Evolutionary conservation across 2,113 vertebrate species (phyloP).

Genomic region (Coracopsis vasa): DNA sequence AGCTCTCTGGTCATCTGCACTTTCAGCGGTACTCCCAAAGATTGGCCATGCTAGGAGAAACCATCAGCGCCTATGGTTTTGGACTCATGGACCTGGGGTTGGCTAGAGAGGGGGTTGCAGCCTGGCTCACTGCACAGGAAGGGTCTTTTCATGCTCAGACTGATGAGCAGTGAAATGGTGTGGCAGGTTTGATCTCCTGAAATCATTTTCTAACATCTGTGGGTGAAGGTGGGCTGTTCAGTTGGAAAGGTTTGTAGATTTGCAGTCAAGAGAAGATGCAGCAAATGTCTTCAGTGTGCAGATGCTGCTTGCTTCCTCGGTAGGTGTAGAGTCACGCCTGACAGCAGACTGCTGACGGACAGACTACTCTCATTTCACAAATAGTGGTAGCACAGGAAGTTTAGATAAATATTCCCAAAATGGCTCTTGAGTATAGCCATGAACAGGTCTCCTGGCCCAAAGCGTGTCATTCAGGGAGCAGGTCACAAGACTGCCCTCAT

Average conservation of each 20-base stretch:
- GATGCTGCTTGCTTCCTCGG: background rate
- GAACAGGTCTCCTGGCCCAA: background rate
- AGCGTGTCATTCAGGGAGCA: background rate
- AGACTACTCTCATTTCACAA: background rate
- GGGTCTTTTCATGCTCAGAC: background rate
- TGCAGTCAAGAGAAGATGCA: background rate
- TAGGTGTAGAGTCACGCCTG: background rate
- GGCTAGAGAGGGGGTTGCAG: background rate
- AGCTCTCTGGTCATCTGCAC: background rate
- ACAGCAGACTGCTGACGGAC: background rate
- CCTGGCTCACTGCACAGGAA: background rate
- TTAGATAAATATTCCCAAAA: background rate
- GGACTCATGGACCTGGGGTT: accelerated
- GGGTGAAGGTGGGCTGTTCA: background rate
- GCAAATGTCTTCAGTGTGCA: background rate
- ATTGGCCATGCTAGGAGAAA: accelerated
- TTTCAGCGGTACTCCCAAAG: background rate
- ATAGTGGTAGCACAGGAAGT: background rate
- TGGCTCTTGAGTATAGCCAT: background rate
- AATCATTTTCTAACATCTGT: background rate
- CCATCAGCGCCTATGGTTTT: accelerated
- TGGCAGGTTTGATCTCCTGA: background rate
- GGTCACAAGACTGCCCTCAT: background rate
- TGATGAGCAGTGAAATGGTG: background rate
- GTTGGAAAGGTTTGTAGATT: background rate